A percentile compares a stretch with the other conserved stretches of the same genome.
These are phyloP conservation scores for Manis pentadactyla DNA, from an alignment of 2,797 vertebrate genomes.

Conservation along the genomic window DNA sequence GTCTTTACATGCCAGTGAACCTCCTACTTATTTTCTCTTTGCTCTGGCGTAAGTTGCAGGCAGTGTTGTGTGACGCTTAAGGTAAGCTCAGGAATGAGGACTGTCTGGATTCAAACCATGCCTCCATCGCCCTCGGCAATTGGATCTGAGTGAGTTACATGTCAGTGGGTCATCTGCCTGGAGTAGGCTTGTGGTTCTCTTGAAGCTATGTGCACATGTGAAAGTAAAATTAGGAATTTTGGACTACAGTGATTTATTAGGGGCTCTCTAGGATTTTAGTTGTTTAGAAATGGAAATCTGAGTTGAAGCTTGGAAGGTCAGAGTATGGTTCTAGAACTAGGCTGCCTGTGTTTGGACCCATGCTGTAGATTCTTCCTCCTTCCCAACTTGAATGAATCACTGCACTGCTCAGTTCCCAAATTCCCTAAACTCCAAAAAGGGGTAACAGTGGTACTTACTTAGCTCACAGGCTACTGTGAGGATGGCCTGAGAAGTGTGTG, in stretches of 20 bases:
- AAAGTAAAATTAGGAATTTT: background rate
- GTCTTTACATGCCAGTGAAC: background rate
- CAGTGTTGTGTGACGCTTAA: background rate
- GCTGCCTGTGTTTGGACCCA: background rate
- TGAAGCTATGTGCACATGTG: fast-evolving
- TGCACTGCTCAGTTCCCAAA: background rate
- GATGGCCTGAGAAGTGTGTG: background rate
- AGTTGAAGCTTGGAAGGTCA: background rate
- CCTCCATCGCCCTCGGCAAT: background rate
- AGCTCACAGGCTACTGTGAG: background rate
- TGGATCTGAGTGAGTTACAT: background rate
- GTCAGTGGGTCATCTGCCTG: background rate
- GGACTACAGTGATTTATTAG: background rate
- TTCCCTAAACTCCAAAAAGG: background rate
- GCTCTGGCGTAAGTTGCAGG: constrained; percentile 2
- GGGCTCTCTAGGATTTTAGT: background rate
- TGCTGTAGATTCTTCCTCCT: background rate
- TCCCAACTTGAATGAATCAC: background rate
- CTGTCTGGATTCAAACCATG: background rate
- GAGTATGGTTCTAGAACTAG: background rate
- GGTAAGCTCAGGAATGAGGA: background rate
- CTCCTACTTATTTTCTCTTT: fast-evolving
- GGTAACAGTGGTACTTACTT: background rate
- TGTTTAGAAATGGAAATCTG: background rate
- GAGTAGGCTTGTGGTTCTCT: background rate